Percentiles rank a stretch among this genome's conserved stretches.
These are phyloP conservation scores for Aspidapion aeneum DNA, from an alignment of 2,888 invertebrate species.

Conservation along the genomic window DNA sequence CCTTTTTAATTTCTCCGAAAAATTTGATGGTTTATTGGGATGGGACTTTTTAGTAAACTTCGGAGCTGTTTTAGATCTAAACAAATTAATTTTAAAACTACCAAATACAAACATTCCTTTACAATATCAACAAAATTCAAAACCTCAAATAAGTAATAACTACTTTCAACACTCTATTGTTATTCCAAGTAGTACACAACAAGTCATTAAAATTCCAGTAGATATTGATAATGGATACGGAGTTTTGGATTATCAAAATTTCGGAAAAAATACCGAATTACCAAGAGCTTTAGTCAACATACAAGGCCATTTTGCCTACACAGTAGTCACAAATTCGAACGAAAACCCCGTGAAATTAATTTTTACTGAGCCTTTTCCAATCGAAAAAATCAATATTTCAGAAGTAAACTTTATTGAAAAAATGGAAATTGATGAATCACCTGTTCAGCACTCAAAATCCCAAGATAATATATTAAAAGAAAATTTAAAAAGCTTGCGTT, in stretches of 20 bases:
- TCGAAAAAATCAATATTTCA: no score
- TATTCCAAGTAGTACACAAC: not conserved
- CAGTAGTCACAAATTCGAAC: not conserved
- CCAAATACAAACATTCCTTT: not conserved
- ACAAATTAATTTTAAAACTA: not conserved
- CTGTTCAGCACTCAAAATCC: no score
- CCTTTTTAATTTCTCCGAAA: not conserved
- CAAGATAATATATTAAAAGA: no score
- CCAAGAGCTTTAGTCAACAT: not conserved
- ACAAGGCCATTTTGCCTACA: not conserved
- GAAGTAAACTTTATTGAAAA: no score
- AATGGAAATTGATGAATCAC: no score
- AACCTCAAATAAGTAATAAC: not conserved
- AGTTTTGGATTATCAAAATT: not conserved
- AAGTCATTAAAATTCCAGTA: no score
- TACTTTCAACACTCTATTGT: not conserved
- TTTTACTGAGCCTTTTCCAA: no score
- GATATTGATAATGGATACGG: no score
- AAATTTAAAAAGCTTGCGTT: constrained; percentile 2
- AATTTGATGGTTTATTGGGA: not conserved
- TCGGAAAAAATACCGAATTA: not conserved
- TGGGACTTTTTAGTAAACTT: not conserved
- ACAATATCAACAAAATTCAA: not conserved
- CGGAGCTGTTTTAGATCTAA: not conserved
- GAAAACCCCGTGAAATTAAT: not conserved